Conservation (phyloP, 2,888 invertebrate species). For the Sipha maydis region DNA sequence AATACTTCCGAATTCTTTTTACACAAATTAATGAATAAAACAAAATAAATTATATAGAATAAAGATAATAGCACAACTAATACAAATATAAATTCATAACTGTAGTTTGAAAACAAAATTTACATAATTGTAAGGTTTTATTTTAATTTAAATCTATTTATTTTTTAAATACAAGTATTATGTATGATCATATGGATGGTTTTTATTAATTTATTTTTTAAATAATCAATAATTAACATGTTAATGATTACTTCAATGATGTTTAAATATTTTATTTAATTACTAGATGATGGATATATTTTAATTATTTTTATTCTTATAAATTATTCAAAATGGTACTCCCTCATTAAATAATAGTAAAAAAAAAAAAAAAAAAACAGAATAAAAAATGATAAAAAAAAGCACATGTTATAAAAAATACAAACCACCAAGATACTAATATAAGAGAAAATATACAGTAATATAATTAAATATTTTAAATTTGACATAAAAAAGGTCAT, state of each 20-base stretch:
- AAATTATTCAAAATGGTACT: background rate
- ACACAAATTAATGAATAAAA: constrained; percentile 37
- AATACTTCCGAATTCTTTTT: constrained; percentile 14
- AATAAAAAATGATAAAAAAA: background rate
- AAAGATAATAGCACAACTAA: background rate
- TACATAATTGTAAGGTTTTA: background rate
- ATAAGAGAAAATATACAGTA: background rate
- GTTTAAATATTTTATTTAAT: background rate
- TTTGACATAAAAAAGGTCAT: background rate
- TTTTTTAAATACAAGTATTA: background rate
- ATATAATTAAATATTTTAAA: background rate
- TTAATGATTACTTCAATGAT: constrained; percentile 6
- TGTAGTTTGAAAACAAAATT: background rate
- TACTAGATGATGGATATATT: background rate
- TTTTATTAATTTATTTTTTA: background rate
- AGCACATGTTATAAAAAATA: background rate
- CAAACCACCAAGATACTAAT: constrained; percentile 23
- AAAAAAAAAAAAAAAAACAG: background rate
- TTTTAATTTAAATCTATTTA: background rate
- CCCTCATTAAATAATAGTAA: background rate
- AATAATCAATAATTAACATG: constrained; percentile 25
- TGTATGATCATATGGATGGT: background rate
- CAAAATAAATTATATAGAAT: constrained; percentile 32
- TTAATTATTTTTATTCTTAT: background rate
- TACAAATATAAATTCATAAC: constrained; percentile 1